Evolutionary conservation across 2,888 invertebrate genomes (phyloP).

Genomic region (Stramonita haemastoma): DNA sequence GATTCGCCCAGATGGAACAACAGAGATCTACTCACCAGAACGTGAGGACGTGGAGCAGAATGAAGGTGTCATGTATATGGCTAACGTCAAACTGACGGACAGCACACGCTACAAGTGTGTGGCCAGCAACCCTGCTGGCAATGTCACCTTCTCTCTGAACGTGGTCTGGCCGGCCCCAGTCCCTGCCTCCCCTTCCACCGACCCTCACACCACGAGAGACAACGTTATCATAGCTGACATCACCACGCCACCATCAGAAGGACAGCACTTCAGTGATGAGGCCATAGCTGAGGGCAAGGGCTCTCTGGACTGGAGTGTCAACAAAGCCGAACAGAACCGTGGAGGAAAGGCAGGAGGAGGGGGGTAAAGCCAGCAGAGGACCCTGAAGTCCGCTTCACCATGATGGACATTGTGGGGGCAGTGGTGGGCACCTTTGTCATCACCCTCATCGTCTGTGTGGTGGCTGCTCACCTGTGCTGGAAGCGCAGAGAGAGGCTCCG

Average conservation of each 20-base stretch:
- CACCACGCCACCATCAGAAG: constrained; percentile 37
- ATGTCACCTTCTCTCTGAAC: constrained; percentile 74
- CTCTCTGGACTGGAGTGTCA: constrained; percentile 48
- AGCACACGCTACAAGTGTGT: constrained; percentile 74
- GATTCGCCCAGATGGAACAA: constrained; percentile 72
- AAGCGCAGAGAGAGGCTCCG: constrained; percentile 49
- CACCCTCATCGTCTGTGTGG: constrained; percentile 71
- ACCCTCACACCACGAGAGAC: constrained; percentile 46
- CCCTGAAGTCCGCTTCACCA: constrained; percentile 58
- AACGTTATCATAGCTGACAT: constrained; percentile 46
- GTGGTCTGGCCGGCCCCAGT: constrained; percentile 70
- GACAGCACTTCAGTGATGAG: constrained; percentile 40
- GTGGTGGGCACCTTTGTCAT: constrained; percentile 75
- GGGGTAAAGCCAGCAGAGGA: constrained; percentile 17
- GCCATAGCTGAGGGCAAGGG: constrained; percentile 36
- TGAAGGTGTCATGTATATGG: constrained; percentile 69
- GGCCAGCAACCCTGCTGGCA: constrained; percentile 75
- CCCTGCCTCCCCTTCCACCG: constrained; percentile 37
- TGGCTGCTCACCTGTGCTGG: constrained; percentile 68
- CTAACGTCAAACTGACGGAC: constrained; percentile 57
- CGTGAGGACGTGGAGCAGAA: constrained; percentile 60
- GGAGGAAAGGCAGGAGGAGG: background rate
- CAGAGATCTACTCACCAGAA: constrained; percentile 65
- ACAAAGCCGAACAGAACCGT: constrained; percentile 49
- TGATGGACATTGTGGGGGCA: constrained; percentile 74